Base-by-base conservation (phyloP, 2,888 invertebrate genomes). In the Nudaria mundana region DNA sequence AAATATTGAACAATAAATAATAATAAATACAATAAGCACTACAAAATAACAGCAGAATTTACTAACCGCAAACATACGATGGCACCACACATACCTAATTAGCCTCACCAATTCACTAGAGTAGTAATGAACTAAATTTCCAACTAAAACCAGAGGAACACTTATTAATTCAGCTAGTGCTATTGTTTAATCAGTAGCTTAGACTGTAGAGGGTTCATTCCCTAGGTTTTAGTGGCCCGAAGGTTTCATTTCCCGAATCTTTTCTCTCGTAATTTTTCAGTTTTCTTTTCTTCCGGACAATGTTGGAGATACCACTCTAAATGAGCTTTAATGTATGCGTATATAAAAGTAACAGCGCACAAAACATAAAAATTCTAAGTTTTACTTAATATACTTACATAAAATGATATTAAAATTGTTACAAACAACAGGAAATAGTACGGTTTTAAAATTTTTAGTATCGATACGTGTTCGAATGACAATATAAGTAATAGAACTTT, bases 341-440 rank as follows among this genome's bases (percentile, higher is more conserved):
- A n/a, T n/a, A n/a, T n/a, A n/a, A n/a, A n/a, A n/a, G n/a, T n/a
- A n/a, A n/a, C n/a, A n/a, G n/a, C n/a, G n/a, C n/a, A n/a, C n/a
- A n/a, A n/a, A n/a, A n/a, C n/a, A 36, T 42, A 46, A 51, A 56
- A 46, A 42, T 26, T 37, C 10, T 11, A 46, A 41, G 45, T 55
- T 37, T 55, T 29, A 11, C 39, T 25, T 43, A 40, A 45, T 42
- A 55, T 55, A 55, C 30, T 11, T 24, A 42, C 35, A 39, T 34
- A 49, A 34, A 31, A 10, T 23, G 32, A 25, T 30, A 28, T 39
- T 49, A 52, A 57, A 52, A 52, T 44, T 44, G 38, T 50, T 41
- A 58, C 58, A 52, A 57, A 56, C 58, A 42, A 40, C 45, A 50
- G 56, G 58, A 52, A 57, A 58, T 39, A 42, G 29, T 45, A 37